Conservation (phyloP, 2,888 invertebrate species). For the Drosophila lutescens region DNA sequence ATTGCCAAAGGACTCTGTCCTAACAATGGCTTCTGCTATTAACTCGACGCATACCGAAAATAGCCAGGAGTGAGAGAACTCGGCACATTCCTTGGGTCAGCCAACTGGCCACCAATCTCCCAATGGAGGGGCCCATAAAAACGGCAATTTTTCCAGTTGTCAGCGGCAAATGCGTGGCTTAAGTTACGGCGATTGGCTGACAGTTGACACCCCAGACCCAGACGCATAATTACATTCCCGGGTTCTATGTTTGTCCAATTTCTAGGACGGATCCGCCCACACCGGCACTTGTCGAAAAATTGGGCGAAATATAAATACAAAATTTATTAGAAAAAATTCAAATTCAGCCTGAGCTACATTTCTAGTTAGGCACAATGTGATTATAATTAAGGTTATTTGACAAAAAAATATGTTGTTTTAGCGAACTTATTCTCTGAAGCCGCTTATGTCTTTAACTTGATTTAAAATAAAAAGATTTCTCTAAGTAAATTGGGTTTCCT, state of each 20-base stretch:
- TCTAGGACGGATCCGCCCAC: conserved; percentile 4
- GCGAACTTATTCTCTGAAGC: no score
- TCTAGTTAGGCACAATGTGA: no score
- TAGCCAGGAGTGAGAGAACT: conserved; percentile 22
- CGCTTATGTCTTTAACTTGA: no score
- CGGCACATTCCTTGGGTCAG: conserved; percentile 59
- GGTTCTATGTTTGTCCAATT: conserved; percentile 4
- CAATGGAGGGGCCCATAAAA: conserved; percentile 61
- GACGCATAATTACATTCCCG: conserved; percentile 67
- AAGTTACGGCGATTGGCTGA: conserved; percentile 79
- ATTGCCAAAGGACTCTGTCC: conserved; percentile 55
- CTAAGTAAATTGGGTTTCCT: no score
- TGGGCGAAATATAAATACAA: neutral
- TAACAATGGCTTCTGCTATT: conserved; percentile 65
- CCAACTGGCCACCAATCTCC: conserved; percentile 35
- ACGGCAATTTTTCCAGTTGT: conserved; percentile 79
- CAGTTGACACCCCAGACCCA: conserved; percentile 70
- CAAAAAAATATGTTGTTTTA: no score
- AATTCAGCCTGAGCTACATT: no score
- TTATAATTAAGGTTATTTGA: neutral
- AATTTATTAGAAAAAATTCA: no score
- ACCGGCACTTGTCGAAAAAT: neutral
- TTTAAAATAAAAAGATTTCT: no score
- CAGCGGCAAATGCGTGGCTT: conserved; percentile 77
- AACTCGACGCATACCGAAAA: conserved; percentile 71